Evolutionary conservation across 2,113 vertebrate species (phyloP).

Genomic region (Silurus meridionalis): DNA sequence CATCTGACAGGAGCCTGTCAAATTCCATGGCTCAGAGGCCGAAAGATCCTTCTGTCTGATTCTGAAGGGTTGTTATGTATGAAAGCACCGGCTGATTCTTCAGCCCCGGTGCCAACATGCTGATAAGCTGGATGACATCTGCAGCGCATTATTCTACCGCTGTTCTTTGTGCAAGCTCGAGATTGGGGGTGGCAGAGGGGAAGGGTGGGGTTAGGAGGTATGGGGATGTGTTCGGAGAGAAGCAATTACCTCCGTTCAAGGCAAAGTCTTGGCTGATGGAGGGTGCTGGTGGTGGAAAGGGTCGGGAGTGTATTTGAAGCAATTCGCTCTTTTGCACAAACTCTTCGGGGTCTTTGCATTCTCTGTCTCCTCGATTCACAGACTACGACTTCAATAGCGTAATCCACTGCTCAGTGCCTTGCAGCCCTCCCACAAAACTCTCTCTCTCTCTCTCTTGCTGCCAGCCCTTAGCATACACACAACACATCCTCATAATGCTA

Average conservation of each 20-base stretch:
- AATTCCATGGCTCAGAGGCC: slow-evolving; percentile 51
- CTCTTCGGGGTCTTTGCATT: slow-evolving; percentile 20
- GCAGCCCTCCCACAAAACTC: slow-evolving; percentile 40
- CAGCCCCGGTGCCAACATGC: slow-evolving; percentile 55
- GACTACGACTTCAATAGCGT: slow-evolving; percentile 28
- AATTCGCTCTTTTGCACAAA: slow-evolving; percentile 24
- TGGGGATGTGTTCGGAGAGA: slow-evolving; percentile 40
- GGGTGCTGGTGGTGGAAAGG: slow-evolving; percentile 14
- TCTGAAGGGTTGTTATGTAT: slow-evolving; percentile 63
- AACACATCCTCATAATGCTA: slow-evolving; percentile 39
- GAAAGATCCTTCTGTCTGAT: slow-evolving; percentile 57
- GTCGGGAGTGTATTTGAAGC: slow-evolving; percentile 40
- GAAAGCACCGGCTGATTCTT: slow-evolving; percentile 56
- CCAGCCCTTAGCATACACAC: slow-evolving; percentile 41
- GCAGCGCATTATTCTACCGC: slow-evolving; percentile 52
- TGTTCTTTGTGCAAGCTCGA: slow-evolving; percentile 49
- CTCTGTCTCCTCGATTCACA: slow-evolving; percentile 31
- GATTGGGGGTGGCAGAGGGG: slow-evolving; percentile 39
- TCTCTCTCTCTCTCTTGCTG: slow-evolving; percentile 31
- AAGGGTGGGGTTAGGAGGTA: slow-evolving; percentile 46
- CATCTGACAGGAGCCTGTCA: slow-evolving; percentile 59
- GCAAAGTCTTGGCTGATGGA: slow-evolving; percentile 40
- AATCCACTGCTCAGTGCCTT: slow-evolving; percentile 32
- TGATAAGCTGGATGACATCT: slow-evolving; percentile 61
- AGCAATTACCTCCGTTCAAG: slow-evolving; percentile 51